phyloP scores from a whole-genome alignment of 1,140 invertebrate species.

The Drosophila bocki region DNA sequence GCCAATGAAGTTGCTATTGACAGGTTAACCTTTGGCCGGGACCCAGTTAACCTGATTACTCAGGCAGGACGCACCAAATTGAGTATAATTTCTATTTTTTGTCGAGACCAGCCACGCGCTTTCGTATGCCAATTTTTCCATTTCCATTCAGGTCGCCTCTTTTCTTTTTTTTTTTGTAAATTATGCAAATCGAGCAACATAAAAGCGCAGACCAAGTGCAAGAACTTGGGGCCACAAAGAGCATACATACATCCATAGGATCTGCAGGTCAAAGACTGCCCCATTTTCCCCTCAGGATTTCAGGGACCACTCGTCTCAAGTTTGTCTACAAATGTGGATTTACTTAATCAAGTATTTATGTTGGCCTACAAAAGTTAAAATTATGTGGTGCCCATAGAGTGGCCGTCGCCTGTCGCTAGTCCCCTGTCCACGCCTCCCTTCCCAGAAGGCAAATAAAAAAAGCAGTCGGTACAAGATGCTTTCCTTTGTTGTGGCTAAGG shows the following conservation, averaged over 20 bases:
- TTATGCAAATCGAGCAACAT: constrained; percentile 63
- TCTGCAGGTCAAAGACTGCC: constrained; percentile 35
- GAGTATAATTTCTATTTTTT: constrained; percentile 38
- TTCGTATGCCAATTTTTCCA: constrained; percentile 31
- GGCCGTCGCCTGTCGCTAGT: constrained; percentile 7
- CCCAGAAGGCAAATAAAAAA: constrained; percentile 61
- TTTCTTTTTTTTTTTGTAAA: constrained; percentile 30
- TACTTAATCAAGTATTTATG: constrained; percentile 75
- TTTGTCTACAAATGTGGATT: constrained; percentile 74
- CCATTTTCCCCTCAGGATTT: neutral
- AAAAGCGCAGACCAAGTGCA: constrained; percentile 41
- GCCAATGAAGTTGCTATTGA: constrained; percentile 22
- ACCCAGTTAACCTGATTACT: constrained; percentile 34
- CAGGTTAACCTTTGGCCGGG: constrained; percentile 41
- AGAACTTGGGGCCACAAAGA: constrained; percentile 2
- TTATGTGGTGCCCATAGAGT: constrained; percentile 60
- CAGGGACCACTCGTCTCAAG: constrained; percentile 43
- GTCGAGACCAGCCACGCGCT: constrained; percentile 18
- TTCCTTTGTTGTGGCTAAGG: accelerated
- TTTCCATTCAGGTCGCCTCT: constrained; percentile 10
- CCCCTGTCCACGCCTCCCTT: constrained; percentile 9
- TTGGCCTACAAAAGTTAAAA: constrained; percentile 73
- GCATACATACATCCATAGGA: constrained; percentile 21
- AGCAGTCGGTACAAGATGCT: neutral
- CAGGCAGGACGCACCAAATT: constrained; percentile 31